Percentiles rank a stretch among this genome's conserved stretches.
These are phyloP conservation scores for Charaxes varanes DNA, from an alignment of 1,140 invertebrate species.

Conservation along the genomic window DNA sequence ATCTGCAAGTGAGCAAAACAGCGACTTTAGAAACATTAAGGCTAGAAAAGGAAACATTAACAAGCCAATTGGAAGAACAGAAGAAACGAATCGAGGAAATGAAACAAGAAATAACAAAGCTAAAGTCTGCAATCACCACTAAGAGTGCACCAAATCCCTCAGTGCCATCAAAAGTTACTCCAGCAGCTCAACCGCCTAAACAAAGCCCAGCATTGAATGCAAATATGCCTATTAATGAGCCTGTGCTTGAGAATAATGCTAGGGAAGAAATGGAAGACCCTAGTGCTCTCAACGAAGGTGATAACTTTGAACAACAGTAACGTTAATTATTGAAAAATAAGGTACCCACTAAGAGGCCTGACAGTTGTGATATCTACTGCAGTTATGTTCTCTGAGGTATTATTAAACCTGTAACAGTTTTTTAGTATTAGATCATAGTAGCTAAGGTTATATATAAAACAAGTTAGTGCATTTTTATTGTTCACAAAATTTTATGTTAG, in stretches of 20 bases:
- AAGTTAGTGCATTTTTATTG: too few species aligned
- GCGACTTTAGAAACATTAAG: constrained; percentile 55
- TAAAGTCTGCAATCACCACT: constrained; percentile 49
- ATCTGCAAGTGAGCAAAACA: constrained; percentile 54
- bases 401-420: too few species aligned
- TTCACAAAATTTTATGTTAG: too few species aligned
- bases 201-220: constrained; percentile 50
- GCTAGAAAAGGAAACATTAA: constrained; percentile 53
- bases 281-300: constrained; percentile 54
- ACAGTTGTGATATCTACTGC: constrained; percentile 11
- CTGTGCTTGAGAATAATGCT: constrained; percentile 59
- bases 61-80: constrained; percentile 43
- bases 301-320: constrained; percentile 51
- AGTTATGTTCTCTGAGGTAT: constrained; percentile 5
- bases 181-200: constrained; percentile 55
- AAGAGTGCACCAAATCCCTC: constrained; percentile 48
- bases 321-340: constrained; percentile 8
- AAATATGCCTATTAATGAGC: constrained; percentile 51
- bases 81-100: constrained; percentile 54
- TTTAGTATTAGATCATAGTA: too few species aligned
- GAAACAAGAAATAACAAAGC: constrained; percentile 49
- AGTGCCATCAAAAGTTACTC: constrained; percentile 47
- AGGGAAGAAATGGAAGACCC: constrained; percentile 62
- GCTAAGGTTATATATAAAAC: too few species aligned
- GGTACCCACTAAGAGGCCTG: constrained; percentile 6